Evolutionary conservation across 2,888 invertebrate species (phyloP).

Genomic region (Catotricha subobsoleta): DNA sequence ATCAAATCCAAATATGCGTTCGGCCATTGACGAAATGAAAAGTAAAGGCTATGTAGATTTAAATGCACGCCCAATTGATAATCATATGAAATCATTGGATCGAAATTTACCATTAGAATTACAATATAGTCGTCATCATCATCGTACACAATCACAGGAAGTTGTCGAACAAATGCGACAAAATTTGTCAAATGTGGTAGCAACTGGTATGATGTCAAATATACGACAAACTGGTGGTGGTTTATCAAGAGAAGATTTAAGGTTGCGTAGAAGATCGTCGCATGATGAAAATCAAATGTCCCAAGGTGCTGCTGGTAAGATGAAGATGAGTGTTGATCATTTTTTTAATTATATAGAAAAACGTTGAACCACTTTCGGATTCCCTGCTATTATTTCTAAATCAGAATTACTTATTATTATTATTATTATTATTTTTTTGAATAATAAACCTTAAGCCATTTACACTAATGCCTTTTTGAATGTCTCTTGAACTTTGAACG

Average conservation of each 20-base stretch:
- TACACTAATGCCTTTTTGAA: too few relatives aligned
- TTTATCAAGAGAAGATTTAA: slow-evolving; percentile 27
- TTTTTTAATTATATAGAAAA: too few relatives aligned
- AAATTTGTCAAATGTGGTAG: slow-evolving; percentile 21
- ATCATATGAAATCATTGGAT: slow-evolving; percentile 30
- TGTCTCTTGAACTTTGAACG: too few relatives aligned
- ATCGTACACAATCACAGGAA: slow-evolving; percentile 17
- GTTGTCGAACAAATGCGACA: slow-evolving; percentile 29
- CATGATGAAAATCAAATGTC: slow-evolving; percentile 29
- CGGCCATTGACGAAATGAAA: slow-evolving; percentile 12
- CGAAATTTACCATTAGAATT: slow-evolving; percentile 28
- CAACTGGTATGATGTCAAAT: slow-evolving; percentile 24
- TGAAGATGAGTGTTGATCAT: too few relatives aligned
- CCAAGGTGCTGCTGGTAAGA: too few relatives aligned
- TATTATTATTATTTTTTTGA: too few relatives aligned
- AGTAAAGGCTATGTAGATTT: slow-evolving; percentile 8
- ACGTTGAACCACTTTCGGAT: too few relatives aligned
- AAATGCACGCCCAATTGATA: slow-evolving; percentile 21
- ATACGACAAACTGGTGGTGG: slow-evolving; percentile 16
- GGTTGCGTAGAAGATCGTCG: slow-evolving; percentile 29
- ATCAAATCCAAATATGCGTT: slow-evolving; percentile 13
- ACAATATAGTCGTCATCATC: slow-evolving; percentile 28
- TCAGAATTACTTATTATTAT: too few relatives aligned
- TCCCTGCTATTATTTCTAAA: too few relatives aligned
- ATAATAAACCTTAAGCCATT: too few relatives aligned